Evolutionary conservation across 2,797 vertebrate species (phyloP).

Genomic region (Pagetopsis macropterus): DNA sequence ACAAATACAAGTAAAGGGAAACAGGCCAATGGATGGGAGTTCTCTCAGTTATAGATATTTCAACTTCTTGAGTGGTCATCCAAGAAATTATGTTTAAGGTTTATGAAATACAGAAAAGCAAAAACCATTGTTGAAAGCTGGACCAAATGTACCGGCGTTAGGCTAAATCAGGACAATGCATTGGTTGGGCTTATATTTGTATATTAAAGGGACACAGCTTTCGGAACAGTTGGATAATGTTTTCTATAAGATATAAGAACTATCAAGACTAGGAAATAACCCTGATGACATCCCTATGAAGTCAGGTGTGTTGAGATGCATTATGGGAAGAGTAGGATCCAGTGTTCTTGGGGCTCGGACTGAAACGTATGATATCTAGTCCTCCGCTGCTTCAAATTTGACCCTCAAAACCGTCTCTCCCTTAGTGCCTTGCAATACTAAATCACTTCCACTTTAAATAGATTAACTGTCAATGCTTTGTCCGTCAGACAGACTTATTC

Average conservation of each 20-base stretch:
- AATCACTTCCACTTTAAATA: not conserved
- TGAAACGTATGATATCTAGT: not conserved
- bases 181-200: not conserved
- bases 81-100: not conserved
- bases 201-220: constrained; percentile 3
- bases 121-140: not conserved
- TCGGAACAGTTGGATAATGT: too few relatives aligned
- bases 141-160: not conserved
- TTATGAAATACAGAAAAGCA: not conserved
- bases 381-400: not conserved
- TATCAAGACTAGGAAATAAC: not conserved
- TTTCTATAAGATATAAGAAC: not conserved
- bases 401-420: not conserved
- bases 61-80: not conserved
- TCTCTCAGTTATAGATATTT: not conserved
- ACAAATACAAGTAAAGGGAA: not conserved
- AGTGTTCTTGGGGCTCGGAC: not conserved
- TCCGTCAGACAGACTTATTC: not conserved
- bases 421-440: not conserved
- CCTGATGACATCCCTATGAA: not conserved
- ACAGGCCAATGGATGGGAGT: not conserved
- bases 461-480: not conserved
- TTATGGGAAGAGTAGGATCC: not conserved
- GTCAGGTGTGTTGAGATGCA: not conserved
- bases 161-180: not conserved